phyloP scores from a whole-genome alignment of 2,888 invertebrate species.

The Drosophila anomelani region DNA sequence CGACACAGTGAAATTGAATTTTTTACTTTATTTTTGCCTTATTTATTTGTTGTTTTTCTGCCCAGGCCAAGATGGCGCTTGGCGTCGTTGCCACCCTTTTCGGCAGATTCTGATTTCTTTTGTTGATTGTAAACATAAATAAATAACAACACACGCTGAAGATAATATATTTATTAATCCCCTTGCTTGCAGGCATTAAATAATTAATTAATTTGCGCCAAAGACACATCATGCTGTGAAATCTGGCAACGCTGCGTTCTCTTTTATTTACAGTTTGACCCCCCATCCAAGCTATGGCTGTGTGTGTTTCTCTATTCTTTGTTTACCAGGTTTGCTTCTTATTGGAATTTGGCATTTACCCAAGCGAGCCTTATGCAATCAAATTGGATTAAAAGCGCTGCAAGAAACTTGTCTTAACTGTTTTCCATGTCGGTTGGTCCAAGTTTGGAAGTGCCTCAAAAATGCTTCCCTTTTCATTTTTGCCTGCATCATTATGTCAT shows the following conservation, averaged over 20 bases:
- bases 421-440: neutral
- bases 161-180: slow-evolving; percentile 3
- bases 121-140: slow-evolving; percentile 30
- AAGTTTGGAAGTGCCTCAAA: slow-evolving; percentile 1
- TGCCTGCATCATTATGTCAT: slow-evolving; percentile 50
- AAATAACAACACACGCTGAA: slow-evolving; percentile 3
- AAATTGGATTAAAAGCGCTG: slow-evolving; percentile 1
- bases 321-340: slow-evolving; percentile 28
- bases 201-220: slow-evolving; percentile 18
- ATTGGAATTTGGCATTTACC: slow-evolving; percentile 10
- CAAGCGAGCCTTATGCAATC: slow-evolving; percentile 5
- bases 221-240: slow-evolving; percentile 4
- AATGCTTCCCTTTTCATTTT: neutral
- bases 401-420: neutral
- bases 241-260: slow-evolving; percentile 28
- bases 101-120: slow-evolving; percentile 7
- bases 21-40: slow-evolving; percentile 47
- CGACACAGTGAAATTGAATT: slow-evolving; percentile 33
- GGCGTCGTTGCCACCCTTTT: slow-evolving; percentile 34
- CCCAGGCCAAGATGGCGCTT: slow-evolving; percentile 31
- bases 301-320: slow-evolving; percentile 21
- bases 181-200: slow-evolving; percentile 28
- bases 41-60: slow-evolving; percentile 33
- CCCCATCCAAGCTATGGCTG: slow-evolving; percentile 22
- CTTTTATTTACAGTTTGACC: slow-evolving; percentile 35